phyloP scores from a whole-genome alignment of 2,113 vertebrate genomes.

The Pyrgilauda ruficollis region DNA sequence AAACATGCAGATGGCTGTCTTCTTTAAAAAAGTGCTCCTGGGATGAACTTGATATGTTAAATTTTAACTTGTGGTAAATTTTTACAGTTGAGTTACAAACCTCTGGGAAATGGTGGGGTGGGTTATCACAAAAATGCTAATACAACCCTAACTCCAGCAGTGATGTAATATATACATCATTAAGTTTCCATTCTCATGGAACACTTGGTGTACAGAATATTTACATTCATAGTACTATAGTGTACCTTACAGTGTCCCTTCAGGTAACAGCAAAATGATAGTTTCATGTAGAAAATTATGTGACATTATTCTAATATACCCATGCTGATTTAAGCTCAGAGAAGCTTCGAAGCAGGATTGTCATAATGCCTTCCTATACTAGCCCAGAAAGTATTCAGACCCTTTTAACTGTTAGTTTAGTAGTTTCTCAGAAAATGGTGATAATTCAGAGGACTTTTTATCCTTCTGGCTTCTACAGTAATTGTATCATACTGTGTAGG shows the following conservation, averaged over 20 bases:
- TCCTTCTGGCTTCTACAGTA: not conserved
- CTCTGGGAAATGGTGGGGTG: slow-evolving; percentile 21
- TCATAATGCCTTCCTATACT: slow-evolving; percentile 31
- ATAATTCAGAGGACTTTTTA: not conserved
- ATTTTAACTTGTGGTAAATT: slow-evolving; percentile 43
- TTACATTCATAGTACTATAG: slow-evolving; percentile 66
- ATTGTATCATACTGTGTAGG: not conserved
- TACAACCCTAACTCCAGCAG: slow-evolving; percentile 21
- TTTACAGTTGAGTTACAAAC: slow-evolving; percentile 44
- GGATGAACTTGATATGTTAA: not conserved
- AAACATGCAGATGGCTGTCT: not conserved
- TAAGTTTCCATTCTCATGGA: slow-evolving; percentile 59
- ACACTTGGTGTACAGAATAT: slow-evolving; percentile 58
- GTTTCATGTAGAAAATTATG: slow-evolving; percentile 65
- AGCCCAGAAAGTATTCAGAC: not conserved
- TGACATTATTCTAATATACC: slow-evolving; percentile 62
- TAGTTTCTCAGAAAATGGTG: not conserved
- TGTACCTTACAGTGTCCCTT: slow-evolving; percentile 55
- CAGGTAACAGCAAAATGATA: slow-evolving; percentile 59
- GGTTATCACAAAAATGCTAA: slow-evolving; percentile 61
- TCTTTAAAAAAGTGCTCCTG: not conserved
- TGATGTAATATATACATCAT: slow-evolving; percentile 61
- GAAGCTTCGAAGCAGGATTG: slow-evolving; percentile 27
- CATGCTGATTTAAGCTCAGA: slow-evolving; percentile 53
- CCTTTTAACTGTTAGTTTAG: slow-evolving; percentile 35